Evolutionary conservation across 2,888 invertebrate genomes (phyloP), one percentile per base, ranked within the genome.

Genomic region (Eulithis testata): DNA sequence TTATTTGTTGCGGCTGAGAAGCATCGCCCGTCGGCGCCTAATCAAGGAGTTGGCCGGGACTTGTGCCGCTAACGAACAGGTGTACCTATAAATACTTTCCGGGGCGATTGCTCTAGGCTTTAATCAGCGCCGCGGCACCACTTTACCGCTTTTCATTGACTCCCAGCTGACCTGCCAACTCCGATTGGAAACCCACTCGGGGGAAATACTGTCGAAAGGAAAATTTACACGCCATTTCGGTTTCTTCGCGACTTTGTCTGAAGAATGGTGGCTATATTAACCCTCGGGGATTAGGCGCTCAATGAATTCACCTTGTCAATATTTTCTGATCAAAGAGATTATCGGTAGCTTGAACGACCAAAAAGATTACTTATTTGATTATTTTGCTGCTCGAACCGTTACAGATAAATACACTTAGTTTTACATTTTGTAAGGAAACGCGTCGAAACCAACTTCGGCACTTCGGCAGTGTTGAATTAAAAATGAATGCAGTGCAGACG

Each of bases 31-130:
- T 84, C 83, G 90, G 91, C 90, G 87, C 90, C 91, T 91, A 93
- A 93, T 93, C 92, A 93, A 91, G 91, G 88, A 93, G 90, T 92
- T 93, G 91, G 91, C 92, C 83, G 85, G 85, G 86, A 84, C 87
- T 87, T 82, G 87, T 83, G 88, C 87, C 85, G 84, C 90, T 93
- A 93, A 93, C 92, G 92, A 93, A 91, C 92, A 93, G 91, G 91
- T 93, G 91, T 89, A 91, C 90, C 91, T 90, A 92, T 92, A 92
- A 92, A 92, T 92, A 92, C 90, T 91, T 91, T 90, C 88, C 89
- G 88, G 82, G 88, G 89, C 88, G 90, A 92, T 92, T 91, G 91
- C 92, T 92, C 80, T 88, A 88, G 92, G 92, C 90, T 91, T 93
- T 93, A 93, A 93, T 93, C 92, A 93, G 91, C 89, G 83, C 88